A percentile compares a stretch with the other conserved stretches of the same genome.
Evolutionary conservation across 2,888 invertebrate species (phyloP).

Genomic region (Napeogenes inachia): DNA sequence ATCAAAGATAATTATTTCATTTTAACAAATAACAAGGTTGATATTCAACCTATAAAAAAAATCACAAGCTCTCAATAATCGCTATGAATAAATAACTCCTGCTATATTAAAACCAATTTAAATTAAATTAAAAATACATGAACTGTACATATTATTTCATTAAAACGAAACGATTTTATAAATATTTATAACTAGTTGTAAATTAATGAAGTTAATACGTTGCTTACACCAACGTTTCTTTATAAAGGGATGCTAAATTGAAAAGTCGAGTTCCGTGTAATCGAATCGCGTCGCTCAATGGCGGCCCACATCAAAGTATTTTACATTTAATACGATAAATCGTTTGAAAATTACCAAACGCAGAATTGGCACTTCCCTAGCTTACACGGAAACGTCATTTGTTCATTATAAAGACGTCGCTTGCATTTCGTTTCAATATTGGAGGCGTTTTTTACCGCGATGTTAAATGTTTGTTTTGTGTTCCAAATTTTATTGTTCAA

Average conservation of each 20-base stretch:
- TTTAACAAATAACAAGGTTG: too few species aligned
- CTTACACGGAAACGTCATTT: conserved; percentile 59
- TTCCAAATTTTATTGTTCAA: conserved; percentile 7
- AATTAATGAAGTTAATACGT: conserved; percentile 38
- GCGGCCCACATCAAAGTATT: conserved; percentile 62
- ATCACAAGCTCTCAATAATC: too few species aligned
- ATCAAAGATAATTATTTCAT: too few species aligned
- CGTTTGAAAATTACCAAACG: conserved; percentile 61
- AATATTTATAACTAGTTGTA: conserved; percentile 26
- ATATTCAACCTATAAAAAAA: too few species aligned
- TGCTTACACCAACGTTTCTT: conserved; percentile 50
- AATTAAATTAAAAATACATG: background rate
- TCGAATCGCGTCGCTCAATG: conserved; percentile 61
- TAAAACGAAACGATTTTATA: conserved; percentile 5
- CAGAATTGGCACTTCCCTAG: conserved; percentile 53
- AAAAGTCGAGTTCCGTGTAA: conserved; percentile 66
- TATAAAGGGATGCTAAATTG: conserved; percentile 63
- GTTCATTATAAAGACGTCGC: conserved; percentile 35
- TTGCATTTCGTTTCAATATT: conserved; percentile 9
- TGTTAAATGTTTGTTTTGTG: conserved; percentile 4
- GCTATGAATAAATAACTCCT: background rate
- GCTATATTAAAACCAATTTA: too few species aligned
- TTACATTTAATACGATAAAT: conserved; percentile 64
- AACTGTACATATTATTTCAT: too few species aligned
- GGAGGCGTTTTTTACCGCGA: background rate